These are phyloP conservation scores for Pachypanchax playfairii DNA, from an alignment of 2,113 vertebrate genomes.

Conservation along the genomic window DNA sequence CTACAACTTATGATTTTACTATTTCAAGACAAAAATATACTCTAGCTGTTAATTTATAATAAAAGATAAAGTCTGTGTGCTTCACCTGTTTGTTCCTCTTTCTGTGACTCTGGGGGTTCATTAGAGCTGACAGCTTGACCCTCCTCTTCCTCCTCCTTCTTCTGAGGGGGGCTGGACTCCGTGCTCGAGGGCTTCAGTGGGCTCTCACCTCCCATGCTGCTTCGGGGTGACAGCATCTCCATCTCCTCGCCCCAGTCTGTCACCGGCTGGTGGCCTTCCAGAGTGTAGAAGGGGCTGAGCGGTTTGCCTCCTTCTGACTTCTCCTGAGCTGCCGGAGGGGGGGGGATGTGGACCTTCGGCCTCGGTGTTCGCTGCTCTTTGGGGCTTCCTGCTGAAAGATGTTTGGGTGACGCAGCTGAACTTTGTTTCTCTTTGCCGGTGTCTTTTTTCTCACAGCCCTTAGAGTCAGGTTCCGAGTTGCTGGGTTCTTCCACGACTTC, in stretches of 20 bases:
- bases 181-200: constrained; percentile 60
- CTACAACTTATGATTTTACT: too few relatives aligned
- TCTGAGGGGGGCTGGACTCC: constrained; percentile 64
- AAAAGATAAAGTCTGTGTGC: neutral
- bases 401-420: constrained; percentile 2
- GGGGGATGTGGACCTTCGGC: constrained; percentile 73
- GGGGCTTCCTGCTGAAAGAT: constrained; percentile 54
- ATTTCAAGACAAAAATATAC: too few relatives aligned
- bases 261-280: constrained; percentile 80
- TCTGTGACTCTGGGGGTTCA: constrained; percentile 29
- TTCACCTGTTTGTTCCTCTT: constrained; percentile 39
- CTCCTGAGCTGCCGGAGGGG: constrained; percentile 38
- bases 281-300: constrained; percentile 80
- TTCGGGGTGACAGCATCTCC: constrained; percentile 85
- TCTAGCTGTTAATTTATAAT: too few relatives aligned
- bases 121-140: neutral
- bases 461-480: constrained; percentile 53
- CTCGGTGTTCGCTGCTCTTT: constrained; percentile 72
- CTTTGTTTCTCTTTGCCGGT: constrained; percentile 48
- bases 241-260: constrained; percentile 92
- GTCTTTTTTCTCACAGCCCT: constrained; percentile 54
- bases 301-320: constrained; percentile 72
- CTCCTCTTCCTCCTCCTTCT: constrained; percentile 24
- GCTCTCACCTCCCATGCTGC: constrained; percentile 73
- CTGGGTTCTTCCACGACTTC: constrained; percentile 32